A percentile compares a stretch with the other conserved stretches of the same genome.
Conservation (phyloP, 2,888 invertebrate species). For the Agrotis segetum region DNA sequence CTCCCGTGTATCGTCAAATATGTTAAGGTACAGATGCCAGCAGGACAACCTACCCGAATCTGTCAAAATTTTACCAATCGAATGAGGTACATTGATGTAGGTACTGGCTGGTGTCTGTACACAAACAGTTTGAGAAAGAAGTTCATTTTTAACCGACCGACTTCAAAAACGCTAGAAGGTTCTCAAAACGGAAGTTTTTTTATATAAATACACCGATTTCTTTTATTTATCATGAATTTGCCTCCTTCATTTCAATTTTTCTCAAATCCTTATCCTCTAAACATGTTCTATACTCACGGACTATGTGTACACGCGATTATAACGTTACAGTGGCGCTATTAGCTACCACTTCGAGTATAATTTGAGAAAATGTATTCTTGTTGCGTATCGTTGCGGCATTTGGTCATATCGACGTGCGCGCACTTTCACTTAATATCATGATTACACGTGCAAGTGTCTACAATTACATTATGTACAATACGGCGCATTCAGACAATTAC, state of each 20-base stretch:
- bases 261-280: background rate
- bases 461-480: constrained; percentile 62
- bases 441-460: constrained; percentile 59
- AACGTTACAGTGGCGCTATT: constrained; percentile 26
- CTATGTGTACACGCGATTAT: constrained; percentile 7
- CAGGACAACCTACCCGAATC: too few relatives aligned
- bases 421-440: constrained; percentile 72
- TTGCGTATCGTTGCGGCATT: constrained; percentile 71
- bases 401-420: constrained; percentile 70
- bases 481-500: constrained; percentile 20
- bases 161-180: too few relatives aligned
- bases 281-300: background rate
- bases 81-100: too few relatives aligned
- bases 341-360: constrained; percentile 38
- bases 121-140: background rate
- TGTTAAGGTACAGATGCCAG: background rate
- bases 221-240: too few relatives aligned
- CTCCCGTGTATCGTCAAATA: background rate
- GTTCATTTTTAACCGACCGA: too few relatives aligned
- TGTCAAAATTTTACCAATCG: too few relatives aligned
- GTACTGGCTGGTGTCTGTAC: background rate
- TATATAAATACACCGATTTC: too few relatives aligned
- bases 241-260: too few relatives aligned
- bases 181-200: too few relatives aligned
- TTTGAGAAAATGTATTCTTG: constrained; percentile 66